Conservation (phyloP, 2,797 vertebrate genomes). For the Anisognathus igniventris region DNA sequence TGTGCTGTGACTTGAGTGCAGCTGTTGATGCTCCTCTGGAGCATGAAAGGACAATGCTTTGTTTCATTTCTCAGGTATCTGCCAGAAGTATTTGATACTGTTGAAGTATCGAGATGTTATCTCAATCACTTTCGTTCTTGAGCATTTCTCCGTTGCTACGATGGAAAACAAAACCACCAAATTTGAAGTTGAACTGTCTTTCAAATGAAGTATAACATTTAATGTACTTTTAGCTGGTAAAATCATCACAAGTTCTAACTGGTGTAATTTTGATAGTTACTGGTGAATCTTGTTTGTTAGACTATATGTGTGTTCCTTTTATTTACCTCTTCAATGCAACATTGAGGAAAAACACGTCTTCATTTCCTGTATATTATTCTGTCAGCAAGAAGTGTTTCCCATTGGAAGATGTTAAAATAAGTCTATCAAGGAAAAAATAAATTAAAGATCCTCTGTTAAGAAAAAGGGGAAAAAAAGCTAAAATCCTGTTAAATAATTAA, state of each 20-base stretch:
- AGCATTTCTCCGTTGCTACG: not conserved
- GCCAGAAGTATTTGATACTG: not conserved
- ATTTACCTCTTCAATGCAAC: not conserved
- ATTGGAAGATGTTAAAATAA: not conserved
- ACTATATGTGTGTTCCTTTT: not conserved
- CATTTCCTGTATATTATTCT: not conserved
- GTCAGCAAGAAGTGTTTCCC: not conserved
- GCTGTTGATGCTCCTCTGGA: slow-evolving; percentile 20
- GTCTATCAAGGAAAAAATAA: not conserved
- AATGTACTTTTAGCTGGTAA: not conserved
- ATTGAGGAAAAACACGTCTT: not conserved
- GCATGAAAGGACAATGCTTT: not conserved
- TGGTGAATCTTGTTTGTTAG: not conserved
- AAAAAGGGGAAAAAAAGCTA: not conserved
- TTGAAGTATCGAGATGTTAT: not conserved
- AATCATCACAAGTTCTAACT: not conserved
- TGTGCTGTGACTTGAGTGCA: not conserved
- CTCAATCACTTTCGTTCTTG: not conserved
- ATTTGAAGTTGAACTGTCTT: not conserved
- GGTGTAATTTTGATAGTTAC: not conserved
- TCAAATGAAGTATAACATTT: not conserved
- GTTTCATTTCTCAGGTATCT: not conserved
- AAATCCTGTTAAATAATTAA: slow-evolving; percentile 59
- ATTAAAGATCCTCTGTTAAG: not conserved
- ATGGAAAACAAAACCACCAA: not conserved